Evolutionary conservation across 2,797 vertebrate species (phyloP), one percentile per base, ranked within the genome.

Genomic region (Poeciliopsis turneri): DNA sequence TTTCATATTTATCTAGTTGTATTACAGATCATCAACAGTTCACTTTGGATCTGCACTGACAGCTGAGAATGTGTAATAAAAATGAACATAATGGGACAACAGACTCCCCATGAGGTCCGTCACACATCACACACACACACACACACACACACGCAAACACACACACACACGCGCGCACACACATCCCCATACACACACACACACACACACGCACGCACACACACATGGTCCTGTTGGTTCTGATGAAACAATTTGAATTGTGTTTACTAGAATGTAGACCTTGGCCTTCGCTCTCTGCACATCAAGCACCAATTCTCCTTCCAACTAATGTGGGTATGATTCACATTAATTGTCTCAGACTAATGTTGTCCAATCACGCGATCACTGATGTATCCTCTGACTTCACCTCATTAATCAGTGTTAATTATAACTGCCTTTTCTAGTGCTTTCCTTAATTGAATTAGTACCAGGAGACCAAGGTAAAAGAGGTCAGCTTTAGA

Each of bases 321-420:
- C 66, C 87, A 76, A 81, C 25, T 33, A 75, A 57, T 5, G 72
- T 36, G 72, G 79, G 57, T 78, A 79, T 82, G 78, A 87, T 76
- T 80, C 77, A 55, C 74, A 2, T 4, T 89, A 86, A 91, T 91
- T 87, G 88, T 85, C 70, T 78, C 82, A 30, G 51, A 79, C 79
- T 81, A 88, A 89, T 71, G 85, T 79, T 64, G 85, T 79, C 82
- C 88, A 92, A 90, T 92, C 90, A 90, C 79, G 79, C 70, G 51
- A 87, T 86, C 83, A 5, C 78, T 18, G 79, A 83, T 82, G 88
- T 75, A 78, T 87, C 88, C 87, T 82, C 77, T 74, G 87, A 86
- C 90, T 86, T 86, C 83, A 69, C 83, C 84, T 91, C 86, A 82
- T 90, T 91, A 91, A 92, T 92, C 90, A 90, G 84, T 75, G 78